Base-by-base conservation (phyloP, 2,888 invertebrate species). In the Buathra laborator region DNA sequence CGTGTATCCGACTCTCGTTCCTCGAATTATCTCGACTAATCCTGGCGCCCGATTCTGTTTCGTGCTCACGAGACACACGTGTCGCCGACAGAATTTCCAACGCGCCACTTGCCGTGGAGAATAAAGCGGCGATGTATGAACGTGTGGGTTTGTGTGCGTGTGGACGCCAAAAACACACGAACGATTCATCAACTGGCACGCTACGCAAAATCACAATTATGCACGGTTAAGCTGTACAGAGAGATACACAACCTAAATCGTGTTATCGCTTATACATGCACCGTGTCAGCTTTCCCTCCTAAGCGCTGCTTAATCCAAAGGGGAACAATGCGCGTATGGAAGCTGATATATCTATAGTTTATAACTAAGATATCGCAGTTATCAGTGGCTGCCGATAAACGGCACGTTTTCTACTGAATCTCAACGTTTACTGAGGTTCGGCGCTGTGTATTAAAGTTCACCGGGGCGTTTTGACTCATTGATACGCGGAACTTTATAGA, bases 211-310 rank as follows among this genome's bases (percentile, higher is more conserved):
- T 37, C 68, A 51, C 62, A 66, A 81, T 80, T 77, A 72, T 19
- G 72, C 68, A 9, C 64, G 29, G 37, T 37, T 68, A 66, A 81
- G 70, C 85, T 71, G 77, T 64, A 78, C 71, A 44, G 46, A 74
- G 68, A 83, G 72, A 85, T 79, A 81, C 78, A 85, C 78, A 85
- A 19, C 74, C 66, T 85, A 75, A 85, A 85, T 85, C 85, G 79
- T 81, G 81, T 85, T 85, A 85, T 82, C 85, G 85, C 78, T 78
- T 70, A 70, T 72, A 70, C 66, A 79, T 70, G 44, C 75, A 70
- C 14, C 68, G 64, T 74, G 74, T 48, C 81, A 75, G 74, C 81
- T 84, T 78, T 77, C 77, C 44, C 80, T 72, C 16, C 80, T 64
- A 53, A 84, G 81, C 81, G 44, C 72, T 29, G 68, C 77, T 59